Conservation (phyloP, 53 echinoderm and acorn worm genomes). For the Holothuria scabra region DNA sequence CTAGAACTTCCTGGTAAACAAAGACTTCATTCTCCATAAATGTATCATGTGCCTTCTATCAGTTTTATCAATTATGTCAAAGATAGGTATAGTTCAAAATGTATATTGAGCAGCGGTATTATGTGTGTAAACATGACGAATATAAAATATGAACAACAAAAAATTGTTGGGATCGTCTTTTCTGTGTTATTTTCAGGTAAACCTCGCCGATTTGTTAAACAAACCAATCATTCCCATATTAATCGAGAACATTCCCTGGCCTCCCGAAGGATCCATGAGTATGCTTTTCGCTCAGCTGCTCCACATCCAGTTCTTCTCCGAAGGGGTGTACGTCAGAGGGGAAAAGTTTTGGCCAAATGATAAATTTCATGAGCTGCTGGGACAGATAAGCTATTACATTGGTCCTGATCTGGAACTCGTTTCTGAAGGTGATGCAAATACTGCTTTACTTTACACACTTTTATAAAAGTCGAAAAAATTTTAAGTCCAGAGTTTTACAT, state of each 20-base stretch:
- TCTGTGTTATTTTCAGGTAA: slow-evolving; percentile 41
- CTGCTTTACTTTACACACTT: too few relatives aligned
- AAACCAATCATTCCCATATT: slow-evolving; percentile 73
- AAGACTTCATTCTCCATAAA: too few relatives aligned
- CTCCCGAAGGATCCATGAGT: slow-evolving; percentile 73
- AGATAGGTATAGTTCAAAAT: too few relatives aligned
- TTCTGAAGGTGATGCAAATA: too few relatives aligned
- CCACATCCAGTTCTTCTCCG: slow-evolving; percentile 68
- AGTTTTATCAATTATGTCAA: too few relatives aligned
- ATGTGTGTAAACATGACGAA: too few relatives aligned
- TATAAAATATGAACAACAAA: too few relatives aligned
- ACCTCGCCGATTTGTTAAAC: slow-evolving; percentile 67
- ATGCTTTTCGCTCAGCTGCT: slow-evolving; percentile 65
- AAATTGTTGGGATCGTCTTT: too few relatives aligned
- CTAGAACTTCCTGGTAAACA: too few relatives aligned
- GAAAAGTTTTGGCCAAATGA: slow-evolving; percentile 67
- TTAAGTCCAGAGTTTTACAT: too few relatives aligned
- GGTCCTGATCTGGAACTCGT: slow-evolving; percentile 43
- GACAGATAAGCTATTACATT: slow-evolving; percentile 58
- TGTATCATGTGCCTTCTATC: too few relatives aligned
- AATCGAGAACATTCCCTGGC: slow-evolving; percentile 62
- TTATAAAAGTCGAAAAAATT: too few relatives aligned
- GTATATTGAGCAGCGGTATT: neutral
- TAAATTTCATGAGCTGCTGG: slow-evolving; percentile 57
- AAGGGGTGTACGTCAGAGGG: slow-evolving; percentile 59